phyloP scores from a whole-genome alignment of 2,888 invertebrate genomes.

The Acronicta aceris region DNA sequence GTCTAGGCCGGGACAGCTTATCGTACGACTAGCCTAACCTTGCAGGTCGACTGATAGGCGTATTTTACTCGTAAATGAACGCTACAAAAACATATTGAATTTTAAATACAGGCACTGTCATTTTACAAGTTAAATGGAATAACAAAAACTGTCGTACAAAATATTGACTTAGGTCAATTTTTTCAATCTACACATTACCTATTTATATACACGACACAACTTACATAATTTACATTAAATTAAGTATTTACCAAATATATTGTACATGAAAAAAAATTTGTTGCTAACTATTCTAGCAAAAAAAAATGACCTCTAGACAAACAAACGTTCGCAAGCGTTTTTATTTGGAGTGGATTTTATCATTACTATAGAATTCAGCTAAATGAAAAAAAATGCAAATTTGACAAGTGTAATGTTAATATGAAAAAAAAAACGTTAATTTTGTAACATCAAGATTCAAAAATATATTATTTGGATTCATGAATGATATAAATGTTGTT shows the following conservation, averaged over 20 bases:
- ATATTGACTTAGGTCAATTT: constrained; percentile 2
- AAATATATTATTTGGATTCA: too few species aligned
- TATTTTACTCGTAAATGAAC: background rate
- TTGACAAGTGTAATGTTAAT: constrained; percentile 28
- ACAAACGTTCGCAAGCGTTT: constrained; percentile 19
- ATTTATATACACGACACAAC: constrained; percentile 13
- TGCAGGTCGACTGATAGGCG: too few species aligned
- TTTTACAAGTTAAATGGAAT: background rate
- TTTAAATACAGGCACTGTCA: background rate
- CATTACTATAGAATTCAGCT: constrained; percentile 1
- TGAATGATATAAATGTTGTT: too few species aligned
- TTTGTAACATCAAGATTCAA: too few species aligned
- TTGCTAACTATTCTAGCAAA: constrained; percentile 7
- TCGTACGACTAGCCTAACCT: too few species aligned
- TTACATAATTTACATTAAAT: constrained; percentile 32
- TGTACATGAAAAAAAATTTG: constrained; percentile 23
- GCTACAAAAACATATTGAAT: background rate
- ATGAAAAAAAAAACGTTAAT: too few species aligned
- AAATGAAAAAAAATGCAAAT: background rate
- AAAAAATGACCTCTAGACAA: constrained; percentile 43
- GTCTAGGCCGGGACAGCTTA: too few species aligned
- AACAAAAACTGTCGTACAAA: background rate
- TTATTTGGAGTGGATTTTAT: constrained; percentile 9
- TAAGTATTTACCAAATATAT: constrained; percentile 5
- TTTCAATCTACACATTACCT: background rate